Conservation (phyloP, 2,113 vertebrate genomes). For the Sapajus apella region DNA sequence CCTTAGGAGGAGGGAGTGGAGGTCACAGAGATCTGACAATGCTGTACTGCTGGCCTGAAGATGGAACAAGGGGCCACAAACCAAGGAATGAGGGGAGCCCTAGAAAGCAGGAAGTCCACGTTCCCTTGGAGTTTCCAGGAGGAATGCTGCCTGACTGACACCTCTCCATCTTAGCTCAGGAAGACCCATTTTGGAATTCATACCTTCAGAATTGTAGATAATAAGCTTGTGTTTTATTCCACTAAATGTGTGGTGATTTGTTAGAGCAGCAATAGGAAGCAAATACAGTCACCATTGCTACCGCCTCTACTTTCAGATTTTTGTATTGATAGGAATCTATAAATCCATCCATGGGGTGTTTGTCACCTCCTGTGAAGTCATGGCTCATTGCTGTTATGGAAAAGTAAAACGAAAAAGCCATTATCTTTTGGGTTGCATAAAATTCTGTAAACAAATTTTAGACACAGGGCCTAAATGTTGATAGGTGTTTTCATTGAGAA, state of each 20-base stretch:
- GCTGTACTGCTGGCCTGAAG: not conserved
- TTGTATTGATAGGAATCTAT: not conserved
- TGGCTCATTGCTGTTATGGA: not conserved
- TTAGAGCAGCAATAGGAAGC: not conserved
- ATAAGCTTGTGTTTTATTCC: not conserved
- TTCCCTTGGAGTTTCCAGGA: not conserved
- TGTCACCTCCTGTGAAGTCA: not conserved
- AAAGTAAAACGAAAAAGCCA: not conserved
- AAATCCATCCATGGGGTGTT: not conserved
- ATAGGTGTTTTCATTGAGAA: constrained; percentile 22
- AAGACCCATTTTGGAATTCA: not conserved
- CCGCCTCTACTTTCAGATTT: not conserved
- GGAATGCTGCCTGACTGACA: no score
- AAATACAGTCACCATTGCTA: rapidly evolving
- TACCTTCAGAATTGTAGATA: not conserved
- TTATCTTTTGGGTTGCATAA: not conserved
- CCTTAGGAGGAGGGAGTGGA: not conserved
- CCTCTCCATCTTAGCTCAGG: not conserved
- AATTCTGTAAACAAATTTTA: not conserved
- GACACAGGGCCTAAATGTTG: not conserved
- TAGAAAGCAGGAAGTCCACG: not conserved
- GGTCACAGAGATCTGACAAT: not conserved
- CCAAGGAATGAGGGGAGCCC: not conserved
- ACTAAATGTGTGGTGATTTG: not conserved
- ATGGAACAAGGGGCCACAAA: not conserved